Evolutionary conservation across 2,113 vertebrate genomes (phyloP), one percentile per base, ranked within the genome.

Genomic region (Gobiocypris rarus): DNA sequence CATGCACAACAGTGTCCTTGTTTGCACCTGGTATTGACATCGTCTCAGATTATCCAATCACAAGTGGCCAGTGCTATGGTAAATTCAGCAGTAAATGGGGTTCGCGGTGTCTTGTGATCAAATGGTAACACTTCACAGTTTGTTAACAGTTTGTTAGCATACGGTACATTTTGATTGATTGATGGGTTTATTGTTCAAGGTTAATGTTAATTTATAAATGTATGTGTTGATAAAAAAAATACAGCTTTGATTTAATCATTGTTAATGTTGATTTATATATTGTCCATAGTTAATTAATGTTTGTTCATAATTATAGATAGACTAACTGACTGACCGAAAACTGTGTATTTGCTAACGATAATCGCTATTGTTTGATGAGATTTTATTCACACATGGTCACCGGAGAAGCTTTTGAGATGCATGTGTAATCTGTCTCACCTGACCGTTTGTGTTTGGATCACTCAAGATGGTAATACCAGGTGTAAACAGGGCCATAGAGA

Each of bases 401-500:
- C 1, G 15, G 45, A 75, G 73, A 19, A 28, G 24, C 48, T 28
- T 48, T 75, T 48, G 73, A 52, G 43, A 75, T 31, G 19, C 70
- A 13, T 9, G n/a, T 48, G 70, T 45, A 45, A 43, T 48, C 70
- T 75, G 43, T 75, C 73, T 52, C 45, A 48, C 26, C 26, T 75
- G 73, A 75, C 26, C 22, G 22, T 11, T 52, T 75, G 26, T 75
- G 73, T 54, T 52, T 22, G 48, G 70, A 34, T 75, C 48, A 54
- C 48, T 54, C 74, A 19, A 54, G 14, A 52, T 75, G 50, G 31
- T 75, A 50, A 74, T 26, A 14, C 43, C 48, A 10, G 73, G 48
- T 31, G 73, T 52, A 54, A 75, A 75, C 48, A 31, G 7, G 17
- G 26, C 73, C 73, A 50, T 31, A 52, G 43, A 75, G 48, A 75